Base-by-base conservation (phyloP, 2,888 invertebrate genomes). In the Trisateles emortualis region DNA sequence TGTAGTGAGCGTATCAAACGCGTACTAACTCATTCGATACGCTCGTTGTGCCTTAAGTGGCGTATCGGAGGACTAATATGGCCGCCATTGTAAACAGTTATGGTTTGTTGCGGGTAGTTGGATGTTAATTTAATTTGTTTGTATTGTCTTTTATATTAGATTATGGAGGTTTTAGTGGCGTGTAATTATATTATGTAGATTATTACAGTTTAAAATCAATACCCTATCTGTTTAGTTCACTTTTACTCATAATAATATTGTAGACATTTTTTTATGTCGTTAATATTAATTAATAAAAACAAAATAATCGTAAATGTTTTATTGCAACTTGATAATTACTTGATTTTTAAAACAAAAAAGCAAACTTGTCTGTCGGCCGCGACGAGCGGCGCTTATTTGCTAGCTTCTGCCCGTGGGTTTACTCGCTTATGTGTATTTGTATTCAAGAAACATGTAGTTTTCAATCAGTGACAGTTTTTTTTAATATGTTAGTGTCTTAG, bases 221-320 rank as follows among this genome's bases (percentile, higher is more conserved):
- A 36, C 29, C 29, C 2, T 43, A 16, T 40, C 36, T 36, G 42
- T 36, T 17, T 43, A 17, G 29, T 36, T 19, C 2, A 19, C n/a
- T n/a, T n/a, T n/a, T n/a, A n/a, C n/a, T n/a, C n/a, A n/a, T n/a
- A n/a, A n/a, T n/a, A n/a, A n/a, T n/a, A 3, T 8, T 24, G 29
- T 26, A 26, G 45, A 32, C 10, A 39, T 16, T 14, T 22, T 14
- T 14, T 32, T 33, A 16, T 16, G 33, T 26, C 36, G 47, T 53
- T 35, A 10, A 33, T 54, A 54, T 24, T 17, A 17, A 32, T 24
- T 32, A 46, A 48, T 43, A 45, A 39, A 40, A 49, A 51, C 54
- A 40, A 64, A 60, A 65, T 9, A 8, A 9, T 30, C 49, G 52
- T 65, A 42, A 52, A 64, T 35, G 33, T 57, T 54, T 57, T 52